A percentile compares a stretch with the other conserved stretches of the same genome.
These are phyloP conservation scores for Philypnodon macrostomus DNA, from an alignment of 2,797 vertebrate species.

Conservation along the genomic window DNA sequence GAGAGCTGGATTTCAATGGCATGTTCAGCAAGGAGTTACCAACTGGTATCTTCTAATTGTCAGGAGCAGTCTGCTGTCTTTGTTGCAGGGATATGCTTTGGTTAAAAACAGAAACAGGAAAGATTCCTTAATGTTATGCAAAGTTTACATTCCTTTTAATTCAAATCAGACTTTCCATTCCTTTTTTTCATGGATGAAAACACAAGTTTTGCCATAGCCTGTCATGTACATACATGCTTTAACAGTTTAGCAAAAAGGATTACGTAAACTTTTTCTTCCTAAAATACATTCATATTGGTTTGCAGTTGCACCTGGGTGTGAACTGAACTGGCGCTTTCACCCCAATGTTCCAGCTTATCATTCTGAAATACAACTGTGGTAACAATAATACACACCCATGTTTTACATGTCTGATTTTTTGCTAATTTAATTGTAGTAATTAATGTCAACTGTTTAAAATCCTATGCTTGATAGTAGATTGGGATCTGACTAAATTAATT, in stretches of 20 bases:
- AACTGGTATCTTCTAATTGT: constrained; percentile 90
- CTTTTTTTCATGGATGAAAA: constrained; percentile 31
- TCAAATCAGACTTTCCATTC: constrained; percentile 41
- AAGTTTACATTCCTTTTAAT: constrained; percentile 59
- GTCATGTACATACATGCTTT: constrained; percentile 32
- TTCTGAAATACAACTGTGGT: constrained; percentile 10
- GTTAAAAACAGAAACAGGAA: constrained; percentile 34
- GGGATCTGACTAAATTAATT: constrained; percentile 40
- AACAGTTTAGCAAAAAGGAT: constrained; percentile 26
- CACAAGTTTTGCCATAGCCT: constrained; percentile 38
- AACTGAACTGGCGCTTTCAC: constrained; percentile 30
- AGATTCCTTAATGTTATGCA: constrained; percentile 59
- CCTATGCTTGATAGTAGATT: constrained; percentile 16
- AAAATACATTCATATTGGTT: constrained; percentile 42
- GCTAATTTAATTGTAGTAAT: constrained; percentile 33
- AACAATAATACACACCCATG: constrained; percentile 10
- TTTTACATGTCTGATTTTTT: constrained; percentile 29
- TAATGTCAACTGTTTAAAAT: constrained; percentile 24
- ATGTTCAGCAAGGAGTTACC: constrained; percentile 97
- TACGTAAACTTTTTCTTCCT: constrained; percentile 23
- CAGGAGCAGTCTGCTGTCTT: constrained; percentile 36
- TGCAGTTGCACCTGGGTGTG: constrained; percentile 41
- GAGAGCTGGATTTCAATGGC: constrained; percentile 93
- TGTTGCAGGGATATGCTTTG: constrained; percentile 50
- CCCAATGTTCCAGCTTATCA: constrained; percentile 8